phyloP scores from a whole-genome alignment of 2,888 invertebrate genomes.

The Selenia dentaria region DNA sequence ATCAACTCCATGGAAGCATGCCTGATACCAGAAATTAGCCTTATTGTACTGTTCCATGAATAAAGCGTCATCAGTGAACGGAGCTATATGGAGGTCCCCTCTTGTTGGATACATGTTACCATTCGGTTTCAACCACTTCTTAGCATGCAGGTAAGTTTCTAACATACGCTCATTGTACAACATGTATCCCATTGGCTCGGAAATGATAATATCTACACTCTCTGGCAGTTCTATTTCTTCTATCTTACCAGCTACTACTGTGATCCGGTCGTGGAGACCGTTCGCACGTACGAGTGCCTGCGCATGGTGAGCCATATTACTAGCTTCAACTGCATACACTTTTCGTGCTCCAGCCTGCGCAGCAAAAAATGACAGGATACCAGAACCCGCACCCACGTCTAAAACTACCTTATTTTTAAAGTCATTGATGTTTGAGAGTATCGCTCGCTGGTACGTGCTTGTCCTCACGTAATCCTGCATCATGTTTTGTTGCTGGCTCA shows the following conservation, averaged over 20 bases:
- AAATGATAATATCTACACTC: slow-evolving; percentile 97
- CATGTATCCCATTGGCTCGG: slow-evolving; percentile 99
- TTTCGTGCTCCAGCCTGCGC: slow-evolving; percentile 98
- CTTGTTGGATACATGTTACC: slow-evolving; percentile 99
- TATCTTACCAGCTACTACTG: slow-evolving; percentile 98
- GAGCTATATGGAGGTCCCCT: slow-evolving; percentile 98
- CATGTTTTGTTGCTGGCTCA: slow-evolving; percentile 99
- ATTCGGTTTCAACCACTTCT: slow-evolving; percentile 97
- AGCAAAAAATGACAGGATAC: slow-evolving; percentile 99
- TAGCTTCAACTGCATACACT: slow-evolving; percentile 99
- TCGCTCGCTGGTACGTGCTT: slow-evolving; percentile 98
- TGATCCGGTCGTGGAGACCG: slow-evolving; percentile 93
- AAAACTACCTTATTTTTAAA: slow-evolving; percentile 96
- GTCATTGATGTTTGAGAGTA: slow-evolving; percentile 95
- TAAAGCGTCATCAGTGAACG: slow-evolving; percentile 98
- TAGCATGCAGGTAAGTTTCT: slow-evolving; percentile 98
- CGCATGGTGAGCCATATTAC: slow-evolving; percentile 98
- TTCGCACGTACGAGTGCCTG: slow-evolving; percentile 96
- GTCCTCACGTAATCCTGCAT: slow-evolving; percentile 99
- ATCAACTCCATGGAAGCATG: slow-evolving; percentile 99
- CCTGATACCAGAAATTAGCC: slow-evolving; percentile 99
- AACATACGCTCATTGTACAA: slow-evolving; percentile 99
- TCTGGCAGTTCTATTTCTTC: slow-evolving; percentile 99
- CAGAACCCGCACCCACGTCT: slow-evolving; percentile 99
- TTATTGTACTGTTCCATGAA: slow-evolving; percentile 99